Conservation (phyloP, 2,113 vertebrate species). For the Empidonax alnorum region DNA sequence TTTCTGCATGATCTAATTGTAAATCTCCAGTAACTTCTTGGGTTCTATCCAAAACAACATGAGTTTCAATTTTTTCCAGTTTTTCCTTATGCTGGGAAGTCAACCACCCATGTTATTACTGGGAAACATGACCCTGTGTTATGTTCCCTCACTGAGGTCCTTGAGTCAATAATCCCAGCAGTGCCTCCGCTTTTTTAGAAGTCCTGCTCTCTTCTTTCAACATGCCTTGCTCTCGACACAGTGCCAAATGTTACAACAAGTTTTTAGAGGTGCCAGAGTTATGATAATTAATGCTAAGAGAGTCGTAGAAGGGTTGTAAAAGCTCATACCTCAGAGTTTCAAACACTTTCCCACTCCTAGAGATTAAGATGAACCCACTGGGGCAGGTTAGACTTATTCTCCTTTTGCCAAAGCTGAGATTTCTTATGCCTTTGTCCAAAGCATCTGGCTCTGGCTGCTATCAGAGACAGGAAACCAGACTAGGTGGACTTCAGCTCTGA, state of each 20-base stretch:
- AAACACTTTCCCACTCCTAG: constrained; percentile 14
- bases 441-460: constrained; percentile 6
- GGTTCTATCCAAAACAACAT: constrained; percentile 46
- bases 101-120: constrained; percentile 57
- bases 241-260: constrained; percentile 55
- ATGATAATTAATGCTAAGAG: constrained; percentile 55
- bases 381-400: not conserved
- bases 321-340: constrained; percentile 37
- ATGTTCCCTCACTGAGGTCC: constrained; percentile 40
- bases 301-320: constrained; percentile 55
- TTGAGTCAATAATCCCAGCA: constrained; percentile 66
- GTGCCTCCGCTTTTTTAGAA: constrained; percentile 54
- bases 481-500: not conserved
- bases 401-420: not conserved
- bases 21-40: constrained; percentile 61
- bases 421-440: not conserved
- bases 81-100: constrained; percentile 63
- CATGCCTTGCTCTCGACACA: constrained; percentile 1
- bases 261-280: constrained; percentile 54
- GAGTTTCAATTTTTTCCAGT: constrained; percentile 49
- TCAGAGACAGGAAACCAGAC: constrained; percentile 4
- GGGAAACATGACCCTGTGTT: constrained; percentile 55
- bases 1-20: constrained; percentile 58
- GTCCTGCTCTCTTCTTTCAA: constrained; percentile 48
- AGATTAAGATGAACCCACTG: not conserved